phyloP scores from a whole-genome alignment of 2,888 invertebrate species.

The Campoplex nolae region DNA sequence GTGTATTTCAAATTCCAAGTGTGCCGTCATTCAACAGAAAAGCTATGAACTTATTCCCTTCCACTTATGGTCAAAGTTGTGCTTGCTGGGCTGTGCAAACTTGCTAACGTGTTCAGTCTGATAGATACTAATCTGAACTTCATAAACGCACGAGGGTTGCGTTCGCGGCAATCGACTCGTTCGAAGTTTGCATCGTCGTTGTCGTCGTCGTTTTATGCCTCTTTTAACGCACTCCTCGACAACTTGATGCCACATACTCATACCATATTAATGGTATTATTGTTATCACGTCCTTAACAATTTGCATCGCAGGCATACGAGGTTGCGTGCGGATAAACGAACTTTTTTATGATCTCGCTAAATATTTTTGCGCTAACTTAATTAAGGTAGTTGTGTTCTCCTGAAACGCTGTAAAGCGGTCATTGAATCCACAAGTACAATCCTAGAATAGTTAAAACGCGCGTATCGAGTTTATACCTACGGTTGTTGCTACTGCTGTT shows the following conservation, averaged over 20 bases:
- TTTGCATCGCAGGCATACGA: conserved; percentile 7
- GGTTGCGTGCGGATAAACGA: background rate
- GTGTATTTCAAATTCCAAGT: conserved; percentile 14
- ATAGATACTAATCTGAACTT: conserved; percentile 29
- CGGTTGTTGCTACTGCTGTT: conserved; percentile 50
- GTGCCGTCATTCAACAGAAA: conserved; percentile 28
- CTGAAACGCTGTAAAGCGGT: conserved; percentile 56
- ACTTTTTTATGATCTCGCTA: conserved; percentile 26
- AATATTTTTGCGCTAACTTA: conserved; percentile 8
- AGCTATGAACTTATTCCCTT: conserved; percentile 34
- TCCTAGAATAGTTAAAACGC: conserved; percentile 62
- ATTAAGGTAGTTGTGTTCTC: conserved; percentile 17
- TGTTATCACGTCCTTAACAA: conserved; percentile 25
- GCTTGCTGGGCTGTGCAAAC: conserved; percentile 26
- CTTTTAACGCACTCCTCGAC: conserved; percentile 26
- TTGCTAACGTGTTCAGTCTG: conserved; percentile 15
- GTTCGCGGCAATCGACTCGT: conserved; percentile 19
- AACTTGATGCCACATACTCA: conserved; percentile 10
- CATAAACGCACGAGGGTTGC: conserved; percentile 11
- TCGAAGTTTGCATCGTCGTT: conserved; percentile 33
- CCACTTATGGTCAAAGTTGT: conserved; percentile 43
- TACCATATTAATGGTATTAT: conserved; percentile 8
- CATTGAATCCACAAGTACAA: conserved; percentile 55
- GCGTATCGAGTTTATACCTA: conserved; percentile 50
- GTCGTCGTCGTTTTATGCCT: conserved; percentile 37